Conservation (phyloP, 1,140 invertebrate species). For the Aphaenogaster floridana region DNA sequence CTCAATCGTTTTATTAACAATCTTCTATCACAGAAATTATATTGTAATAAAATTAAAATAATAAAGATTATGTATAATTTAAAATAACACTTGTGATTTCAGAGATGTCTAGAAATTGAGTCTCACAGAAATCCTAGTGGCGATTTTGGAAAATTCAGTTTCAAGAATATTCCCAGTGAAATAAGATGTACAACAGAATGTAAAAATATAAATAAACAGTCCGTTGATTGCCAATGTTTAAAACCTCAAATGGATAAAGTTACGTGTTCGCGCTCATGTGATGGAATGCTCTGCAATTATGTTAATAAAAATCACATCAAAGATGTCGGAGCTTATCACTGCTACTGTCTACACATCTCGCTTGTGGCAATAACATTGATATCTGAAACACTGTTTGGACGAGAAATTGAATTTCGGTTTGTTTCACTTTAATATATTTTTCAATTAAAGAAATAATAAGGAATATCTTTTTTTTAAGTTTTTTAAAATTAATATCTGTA, state of each 20-base stretch:
- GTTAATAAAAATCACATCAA: slow-evolving; percentile 65
- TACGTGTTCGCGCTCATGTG: slow-evolving; percentile 47
- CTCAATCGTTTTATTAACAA: neutral
- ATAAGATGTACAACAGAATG: slow-evolving; percentile 42
- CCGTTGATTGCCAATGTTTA: slow-evolving; percentile 38
- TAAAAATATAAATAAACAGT: slow-evolving; percentile 61
- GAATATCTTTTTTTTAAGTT: slow-evolving; percentile 28
- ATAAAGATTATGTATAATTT: slow-evolving; percentile 21
- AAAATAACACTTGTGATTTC: slow-evolving; percentile 24
- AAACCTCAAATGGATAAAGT: slow-evolving; percentile 51
- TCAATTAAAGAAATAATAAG: neutral
- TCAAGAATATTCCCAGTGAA: neutral
- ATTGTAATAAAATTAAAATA: neutral
- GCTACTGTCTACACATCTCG: slow-evolving; percentile 79
- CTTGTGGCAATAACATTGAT: slow-evolving; percentile 77
- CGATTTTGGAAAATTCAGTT: slow-evolving; percentile 74
- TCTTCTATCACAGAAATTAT: neutral
- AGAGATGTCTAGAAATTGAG: slow-evolving; percentile 71
- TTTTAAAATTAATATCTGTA: slow-evolving; percentile 35
- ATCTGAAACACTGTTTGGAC: slow-evolving; percentile 67
- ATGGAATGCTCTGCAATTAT: slow-evolving; percentile 49
- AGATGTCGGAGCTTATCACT: slow-evolving; percentile 79
- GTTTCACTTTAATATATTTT: slow-evolving; percentile 42
- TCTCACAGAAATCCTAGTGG: slow-evolving; percentile 78
- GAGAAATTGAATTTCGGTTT: slow-evolving; percentile 83